Evolutionary conservation across 2,888 invertebrate genomes (phyloP), one percentile per base, ranked within the genome.

Genomic region (Schizotus pectinicornis): DNA sequence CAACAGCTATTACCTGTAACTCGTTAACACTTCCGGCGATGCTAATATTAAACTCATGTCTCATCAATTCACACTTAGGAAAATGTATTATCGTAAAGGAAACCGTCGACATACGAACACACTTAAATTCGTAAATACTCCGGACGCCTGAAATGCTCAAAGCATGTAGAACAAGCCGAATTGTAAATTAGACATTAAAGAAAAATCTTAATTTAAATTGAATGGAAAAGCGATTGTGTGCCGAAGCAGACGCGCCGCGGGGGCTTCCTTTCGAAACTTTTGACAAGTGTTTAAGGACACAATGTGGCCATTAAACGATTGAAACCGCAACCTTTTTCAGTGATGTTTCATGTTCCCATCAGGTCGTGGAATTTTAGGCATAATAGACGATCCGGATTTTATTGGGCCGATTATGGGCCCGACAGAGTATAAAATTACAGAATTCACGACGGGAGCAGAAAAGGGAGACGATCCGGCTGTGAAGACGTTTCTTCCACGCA

Each of bases 81-180:
- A 48, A 56, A 55, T 55, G 47, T 53, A 53, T 53, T 45, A 53
- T 46, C 53, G 13, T 14, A 39, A 53, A 53, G 53, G 53, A 53
- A 53, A 35, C 46, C 37, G 47, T 47, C 34, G 41, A 54, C 54
- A 54, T 47, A 47, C 54, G 54, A 54, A 48, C 49, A 48, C 56
- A 56, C 56, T 56, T 56, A 56, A 51, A 37, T 53, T 46, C 45
- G 46, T 38, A 39, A 54, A 54, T 9, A 48, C 12, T 56, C 67
- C 63, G 67, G 67, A 67, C 63, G 64, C 49, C 54, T 55, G 37
- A 62, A 65, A 67, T 64, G 67, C 64, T 59, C 46, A 48, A 67
- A 64, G 37, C 62, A 13, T 67, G 66, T 64, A 36, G 32, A 36
- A 56, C 55, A 56, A n/a, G 49, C 22, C 41, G 43, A 56, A 48